Evolutionary conservation across 2,888 invertebrate genomes (phyloP).

Genomic region (Marronus borbonicus): DNA sequence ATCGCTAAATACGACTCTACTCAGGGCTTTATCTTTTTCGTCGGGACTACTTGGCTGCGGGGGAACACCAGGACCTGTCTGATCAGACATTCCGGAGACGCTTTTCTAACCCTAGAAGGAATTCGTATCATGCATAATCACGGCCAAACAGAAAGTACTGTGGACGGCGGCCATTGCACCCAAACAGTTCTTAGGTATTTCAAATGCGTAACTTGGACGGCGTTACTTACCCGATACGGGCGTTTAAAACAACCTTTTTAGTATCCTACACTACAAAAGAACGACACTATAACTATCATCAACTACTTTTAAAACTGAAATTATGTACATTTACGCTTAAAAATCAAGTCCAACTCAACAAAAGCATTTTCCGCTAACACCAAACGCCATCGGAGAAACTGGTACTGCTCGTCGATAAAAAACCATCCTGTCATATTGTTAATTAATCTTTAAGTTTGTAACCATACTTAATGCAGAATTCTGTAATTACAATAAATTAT

Average conservation of each 20-base stretch:
- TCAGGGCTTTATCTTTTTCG: slow-evolving; percentile 69
- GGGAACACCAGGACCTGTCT: slow-evolving; percentile 55
- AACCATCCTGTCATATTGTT: not conserved
- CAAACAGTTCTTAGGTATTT: slow-evolving; percentile 46
- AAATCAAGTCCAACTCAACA: slow-evolving; percentile 52
- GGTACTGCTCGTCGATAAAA: slow-evolving; percentile 41
- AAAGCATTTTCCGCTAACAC: slow-evolving; percentile 49
- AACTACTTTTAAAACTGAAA: slow-evolving; percentile 41
- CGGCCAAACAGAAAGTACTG: slow-evolving; percentile 28
- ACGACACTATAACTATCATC: slow-evolving; percentile 42
- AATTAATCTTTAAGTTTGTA: not conserved
- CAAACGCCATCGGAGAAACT: slow-evolving; percentile 48
- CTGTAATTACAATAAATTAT: not conserved
- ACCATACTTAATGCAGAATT: not conserved
- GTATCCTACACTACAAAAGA: slow-evolving; percentile 44
- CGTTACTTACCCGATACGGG: slow-evolving; percentile 47
- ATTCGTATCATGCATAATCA: slow-evolving; percentile 45
- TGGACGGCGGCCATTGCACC: slow-evolving; percentile 52
- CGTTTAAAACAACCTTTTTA: slow-evolving; percentile 34
- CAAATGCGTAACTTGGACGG: slow-evolving; percentile 8
- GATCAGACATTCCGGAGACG: slow-evolving; percentile 63
- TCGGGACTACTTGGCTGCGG: slow-evolving; percentile 72
- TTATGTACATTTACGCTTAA: slow-evolving; percentile 46
- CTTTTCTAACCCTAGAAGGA: slow-evolving; percentile 41
- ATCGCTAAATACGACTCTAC: slow-evolving; percentile 77